These are phyloP conservation scores for Eptesicus fuscus DNA, from an alignment of 2,113 vertebrate species.

Conservation along the genomic window DNA sequence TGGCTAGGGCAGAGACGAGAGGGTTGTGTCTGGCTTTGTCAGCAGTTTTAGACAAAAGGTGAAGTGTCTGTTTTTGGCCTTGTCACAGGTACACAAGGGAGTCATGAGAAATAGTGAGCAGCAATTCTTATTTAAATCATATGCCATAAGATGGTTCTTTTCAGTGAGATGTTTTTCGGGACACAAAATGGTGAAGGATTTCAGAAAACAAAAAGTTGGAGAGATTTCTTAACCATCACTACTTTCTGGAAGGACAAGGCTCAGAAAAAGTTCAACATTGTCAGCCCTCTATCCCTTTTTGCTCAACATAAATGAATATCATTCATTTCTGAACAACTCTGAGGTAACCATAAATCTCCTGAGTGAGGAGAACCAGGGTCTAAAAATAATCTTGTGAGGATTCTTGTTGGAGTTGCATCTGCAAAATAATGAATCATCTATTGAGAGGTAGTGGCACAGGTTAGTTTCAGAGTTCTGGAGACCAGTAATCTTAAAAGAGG, in stretches of 20 bases:
- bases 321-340: not conserved
- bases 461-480: not conserved
- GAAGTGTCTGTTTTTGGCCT: not conserved
- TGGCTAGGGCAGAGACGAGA: not conserved
- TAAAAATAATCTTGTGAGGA: not conserved
- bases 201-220: not conserved
- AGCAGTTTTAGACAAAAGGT: not conserved
- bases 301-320: not conserved
- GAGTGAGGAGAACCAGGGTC: not conserved
- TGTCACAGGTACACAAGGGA: not conserved
- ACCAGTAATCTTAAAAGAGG: not conserved
- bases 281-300: not conserved
- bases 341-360: not conserved
- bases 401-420: not conserved
- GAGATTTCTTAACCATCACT: not conserved
- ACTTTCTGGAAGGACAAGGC: not conserved
- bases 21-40: not conserved
- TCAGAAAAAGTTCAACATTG: not conserved
- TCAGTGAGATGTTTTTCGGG: not conserved
- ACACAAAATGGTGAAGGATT: not conserved
- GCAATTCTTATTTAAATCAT: not conserved
- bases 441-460: not conserved
- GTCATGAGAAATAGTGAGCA: not conserved
- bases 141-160: not conserved
- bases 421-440: not conserved